A percentile compares a stretch with the other conserved stretches of the same genome.
phyloP scores from a whole-genome alignment of 2,113 vertebrate genomes.

The Hydropotes inermis region DNA sequence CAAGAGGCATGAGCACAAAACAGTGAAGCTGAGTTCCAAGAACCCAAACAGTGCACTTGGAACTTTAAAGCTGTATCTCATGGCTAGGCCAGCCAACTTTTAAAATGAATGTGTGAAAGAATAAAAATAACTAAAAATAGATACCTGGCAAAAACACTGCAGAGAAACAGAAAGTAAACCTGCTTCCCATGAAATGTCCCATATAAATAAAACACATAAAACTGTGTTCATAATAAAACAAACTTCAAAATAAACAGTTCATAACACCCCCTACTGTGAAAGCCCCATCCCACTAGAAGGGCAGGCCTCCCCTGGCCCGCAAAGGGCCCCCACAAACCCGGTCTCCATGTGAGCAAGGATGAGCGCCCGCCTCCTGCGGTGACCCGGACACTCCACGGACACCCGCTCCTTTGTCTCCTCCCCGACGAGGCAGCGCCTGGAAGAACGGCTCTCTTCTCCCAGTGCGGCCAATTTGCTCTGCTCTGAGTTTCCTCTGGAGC shows the following conservation, averaged over 20 bases:
- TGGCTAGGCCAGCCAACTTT: not conserved
- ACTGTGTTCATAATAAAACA: not conserved
- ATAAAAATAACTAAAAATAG: not conserved
- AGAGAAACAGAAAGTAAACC: not conserved
- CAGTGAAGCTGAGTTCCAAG: not conserved
- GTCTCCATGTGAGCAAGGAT: not conserved
- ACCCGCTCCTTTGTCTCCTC: not conserved
- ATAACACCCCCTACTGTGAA: not conserved
- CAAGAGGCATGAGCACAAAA: not conserved
- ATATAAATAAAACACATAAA: constrained; percentile 6
- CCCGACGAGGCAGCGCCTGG: not conserved
- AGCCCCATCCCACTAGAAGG: not conserved
- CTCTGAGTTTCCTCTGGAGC: not conserved
- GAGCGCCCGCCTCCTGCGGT: not conserved
- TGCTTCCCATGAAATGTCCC: not conserved
- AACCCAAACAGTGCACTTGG: not conserved
- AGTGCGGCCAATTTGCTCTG: not conserved
- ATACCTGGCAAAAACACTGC: not conserved
- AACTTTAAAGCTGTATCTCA: not conserved
- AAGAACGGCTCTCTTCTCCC: not conserved
- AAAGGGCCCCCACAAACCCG: not conserved
- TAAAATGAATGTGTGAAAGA: not conserved
- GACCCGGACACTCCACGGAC: not conserved
- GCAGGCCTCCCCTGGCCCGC: not conserved
- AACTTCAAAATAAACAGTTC: rapidly evolving